phyloP scores from a whole-genome alignment of 2,113 vertebrate genomes.

The Scomber colias region DNA sequence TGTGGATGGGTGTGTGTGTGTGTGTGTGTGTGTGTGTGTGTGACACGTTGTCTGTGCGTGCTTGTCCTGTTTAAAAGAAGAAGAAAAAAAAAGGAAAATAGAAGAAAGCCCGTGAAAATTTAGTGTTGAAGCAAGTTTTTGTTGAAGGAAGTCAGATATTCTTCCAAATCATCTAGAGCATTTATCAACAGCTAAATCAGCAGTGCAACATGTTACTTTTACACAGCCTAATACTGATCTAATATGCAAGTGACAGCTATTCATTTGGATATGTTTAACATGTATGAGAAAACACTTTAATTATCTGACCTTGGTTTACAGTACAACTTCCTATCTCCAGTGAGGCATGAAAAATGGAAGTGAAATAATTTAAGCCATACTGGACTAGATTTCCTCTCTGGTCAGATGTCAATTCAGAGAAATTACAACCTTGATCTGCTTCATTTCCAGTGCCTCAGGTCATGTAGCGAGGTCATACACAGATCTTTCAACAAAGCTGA shows the following conservation, averaged over 20 bases:
- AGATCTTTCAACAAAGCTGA: constrained; percentile 35
- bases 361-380: constrained; percentile 76
- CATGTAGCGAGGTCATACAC: constrained; percentile 47
- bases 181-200: constrained; percentile 51
- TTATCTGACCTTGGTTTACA: constrained; percentile 72
- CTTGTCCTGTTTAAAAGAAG: background rate
- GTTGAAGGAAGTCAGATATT: constrained; percentile 38
- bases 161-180: constrained; percentile 36
- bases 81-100: constrained; percentile 42
- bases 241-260: constrained; percentile 40
- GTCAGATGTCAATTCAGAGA: constrained; percentile 76
- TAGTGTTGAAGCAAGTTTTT: constrained; percentile 32
- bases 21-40: constrained; percentile 38
- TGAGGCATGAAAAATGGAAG: constrained; percentile 76
- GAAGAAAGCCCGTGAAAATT: constrained; percentile 53
- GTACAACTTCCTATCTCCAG: constrained; percentile 64
- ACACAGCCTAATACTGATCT: constrained; percentile 35
- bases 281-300: constrained; percentile 49
- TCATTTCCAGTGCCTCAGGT: constrained; percentile 78
- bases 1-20: constrained; percentile 27
- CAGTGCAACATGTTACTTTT: constrained; percentile 30
- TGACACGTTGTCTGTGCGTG: constrained; percentile 32
- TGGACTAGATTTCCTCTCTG: constrained; percentile 67
- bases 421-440: constrained; percentile 72
- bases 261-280: constrained; percentile 52